These are phyloP conservation scores for Copidosoma aretas DNA, from an alignment of 2,888 invertebrate species.

Conservation along the genomic window DNA sequence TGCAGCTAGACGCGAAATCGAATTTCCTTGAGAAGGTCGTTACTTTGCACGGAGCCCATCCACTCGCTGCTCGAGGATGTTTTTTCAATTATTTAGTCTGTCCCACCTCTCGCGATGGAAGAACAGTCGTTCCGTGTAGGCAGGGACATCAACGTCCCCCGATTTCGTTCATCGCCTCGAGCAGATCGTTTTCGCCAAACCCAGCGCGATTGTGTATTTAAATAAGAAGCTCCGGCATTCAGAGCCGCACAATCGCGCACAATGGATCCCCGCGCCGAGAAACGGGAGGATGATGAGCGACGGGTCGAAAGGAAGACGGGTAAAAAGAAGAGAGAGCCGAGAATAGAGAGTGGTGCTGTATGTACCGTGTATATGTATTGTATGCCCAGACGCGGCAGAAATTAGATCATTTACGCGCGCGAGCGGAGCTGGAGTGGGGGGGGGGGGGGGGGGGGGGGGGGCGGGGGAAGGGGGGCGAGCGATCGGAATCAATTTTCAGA, in stretches of 20 bases:
- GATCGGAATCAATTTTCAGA: constrained; percentile 39
- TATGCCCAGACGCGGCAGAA: constrained; percentile 11
- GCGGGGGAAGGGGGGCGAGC: neutral
- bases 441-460: neutral
- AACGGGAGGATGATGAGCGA: neutral
- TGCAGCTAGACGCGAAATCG: neutral
- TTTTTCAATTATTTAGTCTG: no score
- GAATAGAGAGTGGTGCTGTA: no score
- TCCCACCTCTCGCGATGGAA: no score
- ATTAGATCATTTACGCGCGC: constrained; percentile 14
- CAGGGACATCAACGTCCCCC: neutral
- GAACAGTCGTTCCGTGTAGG: no score
- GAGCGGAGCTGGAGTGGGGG: neutral
- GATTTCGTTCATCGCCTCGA: neutral
- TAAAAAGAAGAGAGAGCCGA: neutral
- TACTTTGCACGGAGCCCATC: no score
- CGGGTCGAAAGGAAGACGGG: neutral
- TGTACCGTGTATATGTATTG: no score
- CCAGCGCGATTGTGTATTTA: neutral
- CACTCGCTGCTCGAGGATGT: no score
- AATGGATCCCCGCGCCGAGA: neutral
- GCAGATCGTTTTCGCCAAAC: neutral
- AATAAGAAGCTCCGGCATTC: constrained; percentile 11
- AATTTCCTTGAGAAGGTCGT: neutral
- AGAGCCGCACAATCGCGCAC: constrained; percentile 12